Evolutionary conservation across 1,140 invertebrate genomes (phyloP).

Genomic region (Ceratosolen solmsi): DNA sequence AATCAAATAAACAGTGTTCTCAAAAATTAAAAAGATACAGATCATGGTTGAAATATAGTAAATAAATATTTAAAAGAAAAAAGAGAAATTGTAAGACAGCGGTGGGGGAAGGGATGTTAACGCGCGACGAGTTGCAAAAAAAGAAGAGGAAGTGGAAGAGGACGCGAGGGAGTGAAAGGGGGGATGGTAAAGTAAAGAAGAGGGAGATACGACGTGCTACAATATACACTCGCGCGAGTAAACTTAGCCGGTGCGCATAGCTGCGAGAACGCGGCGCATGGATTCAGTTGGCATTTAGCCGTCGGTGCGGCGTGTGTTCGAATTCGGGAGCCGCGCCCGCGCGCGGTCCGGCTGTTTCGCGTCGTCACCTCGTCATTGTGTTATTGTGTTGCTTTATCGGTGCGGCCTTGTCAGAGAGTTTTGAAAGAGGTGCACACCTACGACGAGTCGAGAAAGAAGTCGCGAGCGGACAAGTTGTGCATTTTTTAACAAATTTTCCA

Average conservation of each 20-base stretch:
- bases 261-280: neutral
- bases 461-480: neutral
- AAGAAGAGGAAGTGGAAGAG: too few species aligned
- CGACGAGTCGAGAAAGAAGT: neutral
- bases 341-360: neutral
- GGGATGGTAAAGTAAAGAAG: neutral
- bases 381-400: neutral
- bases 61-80: too few species aligned
- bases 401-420: neutral
- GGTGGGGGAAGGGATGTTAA: neutral
- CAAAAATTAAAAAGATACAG: neutral
- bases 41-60: neutral
- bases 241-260: slow-evolving; percentile 8
- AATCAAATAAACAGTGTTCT: neutral
- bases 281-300: slow-evolving; percentile 35
- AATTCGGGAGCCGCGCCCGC: neutral
- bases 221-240: neutral
- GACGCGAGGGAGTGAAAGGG: neutral
- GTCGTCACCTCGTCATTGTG: neutral
- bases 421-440: neutral
- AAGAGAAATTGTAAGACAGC: neutral
- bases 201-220: neutral
- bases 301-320: slow-evolving; percentile 2
- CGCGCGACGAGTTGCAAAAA: neutral
- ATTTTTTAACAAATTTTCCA: neutral